Conservation (phyloP, 2,888 invertebrate species). For the Ophion ventricosus region DNA sequence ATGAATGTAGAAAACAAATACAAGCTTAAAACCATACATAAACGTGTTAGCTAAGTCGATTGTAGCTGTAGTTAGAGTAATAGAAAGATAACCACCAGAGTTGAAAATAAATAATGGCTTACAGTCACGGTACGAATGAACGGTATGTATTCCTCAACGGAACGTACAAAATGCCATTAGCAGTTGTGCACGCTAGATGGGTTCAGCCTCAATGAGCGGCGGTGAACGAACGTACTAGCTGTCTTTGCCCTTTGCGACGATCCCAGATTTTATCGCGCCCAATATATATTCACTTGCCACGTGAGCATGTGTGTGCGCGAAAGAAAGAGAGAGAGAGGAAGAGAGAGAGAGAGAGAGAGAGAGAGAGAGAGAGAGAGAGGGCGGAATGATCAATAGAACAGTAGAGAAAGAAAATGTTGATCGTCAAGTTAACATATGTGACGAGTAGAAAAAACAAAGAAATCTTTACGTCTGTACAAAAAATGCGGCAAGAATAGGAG, state of each 20-base stretch:
- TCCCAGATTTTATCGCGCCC: conserved; percentile 43
- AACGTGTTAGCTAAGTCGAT: background rate
- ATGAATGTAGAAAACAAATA: background rate
- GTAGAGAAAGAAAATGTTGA: background rate
- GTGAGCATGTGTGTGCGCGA: background rate
- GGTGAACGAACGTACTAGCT: conserved; percentile 14
- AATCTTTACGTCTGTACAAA: background rate
- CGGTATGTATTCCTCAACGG: conserved; percentile 45
- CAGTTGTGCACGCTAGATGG: background rate
- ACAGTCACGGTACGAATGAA: conserved; percentile 27
- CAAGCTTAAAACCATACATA: background rate
- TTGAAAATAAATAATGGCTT: conserved; percentile 19
- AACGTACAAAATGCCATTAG: conserved; percentile 52
- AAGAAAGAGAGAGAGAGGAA: conserved; percentile 12
- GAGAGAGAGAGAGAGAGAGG: background rate
- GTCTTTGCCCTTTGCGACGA: conserved; percentile 58
- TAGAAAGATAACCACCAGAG: conserved; percentile 29
- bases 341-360: background rate
- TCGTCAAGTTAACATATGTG: background rate
- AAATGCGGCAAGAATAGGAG: background rate
- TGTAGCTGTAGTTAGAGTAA: conserved; percentile 7
- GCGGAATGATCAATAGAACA: background rate
- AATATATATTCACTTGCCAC: conserved; percentile 4
- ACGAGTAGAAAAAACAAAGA: background rate
- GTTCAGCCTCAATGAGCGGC: conserved; percentile 13